Conservation (phyloP, 2,888 invertebrate genomes). For the Melitaea athalia region DNA sequence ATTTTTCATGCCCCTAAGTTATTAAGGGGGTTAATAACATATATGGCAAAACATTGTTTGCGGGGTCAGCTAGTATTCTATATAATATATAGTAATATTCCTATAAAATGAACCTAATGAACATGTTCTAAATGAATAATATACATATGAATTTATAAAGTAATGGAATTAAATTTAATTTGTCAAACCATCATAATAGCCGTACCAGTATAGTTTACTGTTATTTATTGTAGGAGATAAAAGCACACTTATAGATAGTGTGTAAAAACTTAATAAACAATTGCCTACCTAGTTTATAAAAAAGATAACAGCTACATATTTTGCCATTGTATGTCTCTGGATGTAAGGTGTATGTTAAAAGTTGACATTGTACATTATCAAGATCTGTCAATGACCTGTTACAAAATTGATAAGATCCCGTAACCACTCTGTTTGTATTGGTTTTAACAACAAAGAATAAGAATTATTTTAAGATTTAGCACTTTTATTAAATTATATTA, state of each 20-base stretch:
- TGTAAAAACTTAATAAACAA: conserved; percentile 41
- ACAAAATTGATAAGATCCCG: conserved; percentile 41
- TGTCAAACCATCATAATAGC: conserved; percentile 6
- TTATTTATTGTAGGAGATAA: conserved; percentile 40
- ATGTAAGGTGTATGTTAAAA: conserved; percentile 28
- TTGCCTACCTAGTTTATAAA: conserved; percentile 40
- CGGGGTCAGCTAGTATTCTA: too few relatives aligned
- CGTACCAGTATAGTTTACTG: conserved; percentile 26
- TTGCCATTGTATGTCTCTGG: conserved; percentile 8
- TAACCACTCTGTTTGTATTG: conserved; percentile 28
- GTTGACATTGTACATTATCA: conserved; percentile 32
- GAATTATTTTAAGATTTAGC: neutral
- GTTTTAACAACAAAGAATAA: conserved; percentile 12
- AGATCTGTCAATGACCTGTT: conserved; percentile 44
- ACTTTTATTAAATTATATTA: neutral
- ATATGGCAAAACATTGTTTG: too few relatives aligned
- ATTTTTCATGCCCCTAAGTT: too few relatives aligned
- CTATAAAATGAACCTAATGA: neutral
- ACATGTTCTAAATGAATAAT: too few relatives aligned
- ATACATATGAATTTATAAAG: too few relatives aligned
- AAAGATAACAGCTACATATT: conserved; percentile 34
- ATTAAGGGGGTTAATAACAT: too few relatives aligned
- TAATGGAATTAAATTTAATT: neutral
- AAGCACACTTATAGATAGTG: conserved; percentile 41
- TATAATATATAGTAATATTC: neutral